Conservation (phyloP, 2,797 vertebrate genomes). For the Hozukius guyotensis region DNA sequence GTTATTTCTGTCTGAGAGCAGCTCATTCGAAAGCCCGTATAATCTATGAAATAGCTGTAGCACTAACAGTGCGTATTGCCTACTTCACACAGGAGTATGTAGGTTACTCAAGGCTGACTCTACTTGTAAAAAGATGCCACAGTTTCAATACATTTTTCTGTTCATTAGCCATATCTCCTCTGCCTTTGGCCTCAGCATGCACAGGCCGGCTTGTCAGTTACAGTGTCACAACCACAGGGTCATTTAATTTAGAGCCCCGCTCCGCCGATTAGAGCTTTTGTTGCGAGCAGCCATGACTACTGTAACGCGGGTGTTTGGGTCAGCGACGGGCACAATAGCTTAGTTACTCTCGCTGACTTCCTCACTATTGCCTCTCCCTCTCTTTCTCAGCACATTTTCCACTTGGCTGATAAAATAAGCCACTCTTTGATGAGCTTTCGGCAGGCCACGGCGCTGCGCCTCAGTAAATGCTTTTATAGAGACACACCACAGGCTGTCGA, state of each 20-base stretch:
- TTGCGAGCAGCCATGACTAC: slow-evolving; percentile 62
- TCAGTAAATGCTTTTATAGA: slow-evolving; percentile 75
- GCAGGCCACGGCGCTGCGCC: slow-evolving; percentile 58
- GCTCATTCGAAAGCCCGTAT: slow-evolving; percentile 58
- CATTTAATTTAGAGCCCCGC: slow-evolving; percentile 68
- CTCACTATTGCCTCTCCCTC: slow-evolving; percentile 66
- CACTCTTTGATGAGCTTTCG: slow-evolving; percentile 80
- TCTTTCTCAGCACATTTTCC: slow-evolving; percentile 83
- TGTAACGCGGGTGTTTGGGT: slow-evolving; percentile 76
- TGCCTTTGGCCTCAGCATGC: slow-evolving; percentile 46
- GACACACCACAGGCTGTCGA: slow-evolving; percentile 74
- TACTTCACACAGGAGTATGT: slow-evolving; percentile 38
- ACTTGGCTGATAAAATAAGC: slow-evolving; percentile 82
- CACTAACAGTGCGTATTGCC: not conserved
- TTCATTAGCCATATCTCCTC: slow-evolving; percentile 68
- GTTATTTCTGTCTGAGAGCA: slow-evolving; percentile 39
- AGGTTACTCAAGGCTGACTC: slow-evolving; percentile 41
- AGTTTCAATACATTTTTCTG: slow-evolving; percentile 49
- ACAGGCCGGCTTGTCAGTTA: slow-evolving; percentile 60
- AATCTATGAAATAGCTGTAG: slow-evolving; percentile 51
- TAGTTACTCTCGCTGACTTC: slow-evolving; percentile 77
- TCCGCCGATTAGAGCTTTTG: slow-evolving; percentile 74
- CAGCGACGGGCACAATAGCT: slow-evolving; percentile 74
- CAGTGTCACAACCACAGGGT: slow-evolving; percentile 64
- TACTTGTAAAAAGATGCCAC: slow-evolving; percentile 45